Conservation (phyloP, 2,113 vertebrate species). For the Osmerus eperlanus region DNA sequence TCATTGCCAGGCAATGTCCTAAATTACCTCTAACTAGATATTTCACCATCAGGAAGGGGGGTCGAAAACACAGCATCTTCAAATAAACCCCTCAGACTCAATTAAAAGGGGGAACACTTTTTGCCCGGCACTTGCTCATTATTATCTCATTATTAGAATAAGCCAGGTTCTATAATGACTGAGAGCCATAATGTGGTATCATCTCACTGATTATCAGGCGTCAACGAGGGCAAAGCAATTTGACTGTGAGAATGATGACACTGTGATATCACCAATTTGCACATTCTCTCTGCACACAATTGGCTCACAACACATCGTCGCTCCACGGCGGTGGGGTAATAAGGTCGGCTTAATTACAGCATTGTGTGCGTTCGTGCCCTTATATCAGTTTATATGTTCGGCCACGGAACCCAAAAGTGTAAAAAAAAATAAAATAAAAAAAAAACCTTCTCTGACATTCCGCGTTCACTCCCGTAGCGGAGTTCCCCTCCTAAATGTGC, state of each 20-base stretch:
- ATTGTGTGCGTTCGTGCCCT: neutral
- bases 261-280: constrained; percentile 27
- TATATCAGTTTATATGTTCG: too few relatives aligned
- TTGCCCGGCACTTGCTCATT: constrained; percentile 45
- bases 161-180: constrained; percentile 37
- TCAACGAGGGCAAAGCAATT: constrained; percentile 33
- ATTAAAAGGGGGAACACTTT: constrained; percentile 55
- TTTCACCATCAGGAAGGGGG: constrained; percentile 41
- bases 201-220: constrained; percentile 34
- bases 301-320: constrained; percentile 5
- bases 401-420: too few relatives aligned
- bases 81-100: constrained; percentile 58
- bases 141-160: constrained; percentile 57
- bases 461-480: too few relatives aligned
- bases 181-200: constrained; percentile 40
- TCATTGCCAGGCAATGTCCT: constrained; percentile 62
- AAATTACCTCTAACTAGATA: constrained; percentile 66
- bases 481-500: too few relatives aligned
- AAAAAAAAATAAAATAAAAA: too few relatives aligned
- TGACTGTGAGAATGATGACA: constrained; percentile 22
- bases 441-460: too few relatives aligned
- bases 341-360: neutral
- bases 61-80: constrained; percentile 33
- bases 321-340: too few relatives aligned
- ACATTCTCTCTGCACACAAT: constrained; percentile 2